Evolutionary conservation across 92 coral and sea anemone genomes (phyloP).

Genomic region (Siderastrea siderea): DNA sequence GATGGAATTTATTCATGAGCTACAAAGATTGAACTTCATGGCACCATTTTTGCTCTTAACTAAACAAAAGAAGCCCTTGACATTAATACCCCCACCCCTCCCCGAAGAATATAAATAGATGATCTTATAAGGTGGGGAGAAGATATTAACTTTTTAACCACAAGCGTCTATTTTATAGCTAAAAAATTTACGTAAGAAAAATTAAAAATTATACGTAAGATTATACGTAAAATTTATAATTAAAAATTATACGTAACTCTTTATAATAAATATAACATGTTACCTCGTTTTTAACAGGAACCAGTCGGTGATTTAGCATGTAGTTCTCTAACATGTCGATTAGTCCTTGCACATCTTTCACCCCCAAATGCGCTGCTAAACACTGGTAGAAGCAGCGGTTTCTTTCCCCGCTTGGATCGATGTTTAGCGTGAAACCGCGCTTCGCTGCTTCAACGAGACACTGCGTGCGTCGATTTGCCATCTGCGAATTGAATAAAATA

Average conservation of each 20-base stretch:
- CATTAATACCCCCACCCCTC: not conserved
- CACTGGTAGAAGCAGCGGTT: conserved; percentile 51
- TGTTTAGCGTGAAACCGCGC: conserved; percentile 49
- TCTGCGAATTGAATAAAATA: conserved; percentile 41
- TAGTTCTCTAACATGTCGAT: conserved; percentile 42
- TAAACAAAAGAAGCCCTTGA: conserved; percentile 1
- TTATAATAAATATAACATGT: not conserved
- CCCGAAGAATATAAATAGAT: not conserved
- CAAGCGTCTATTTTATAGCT: not conserved
- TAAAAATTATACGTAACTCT: no score
- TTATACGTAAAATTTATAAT: no score
- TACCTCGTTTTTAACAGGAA: conserved; percentile 46
- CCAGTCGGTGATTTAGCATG: conserved; percentile 47
- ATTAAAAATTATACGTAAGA: not conserved
- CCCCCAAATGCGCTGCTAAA: conserved; percentile 38
- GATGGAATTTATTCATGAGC: not conserved
- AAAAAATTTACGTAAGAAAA: not conserved
- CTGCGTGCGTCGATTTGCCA: conserved; percentile 52
- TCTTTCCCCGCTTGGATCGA: conserved; percentile 27
- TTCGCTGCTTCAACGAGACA: conserved; percentile 39
- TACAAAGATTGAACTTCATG: not conserved
- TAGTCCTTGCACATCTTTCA: conserved; percentile 30
- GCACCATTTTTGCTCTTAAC: not conserved
- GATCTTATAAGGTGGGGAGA: not conserved
- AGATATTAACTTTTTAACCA: not conserved